phyloP scores from a whole-genome alignment of 2,797 vertebrate genomes.

The Tauraco hartlaubi region DNA sequence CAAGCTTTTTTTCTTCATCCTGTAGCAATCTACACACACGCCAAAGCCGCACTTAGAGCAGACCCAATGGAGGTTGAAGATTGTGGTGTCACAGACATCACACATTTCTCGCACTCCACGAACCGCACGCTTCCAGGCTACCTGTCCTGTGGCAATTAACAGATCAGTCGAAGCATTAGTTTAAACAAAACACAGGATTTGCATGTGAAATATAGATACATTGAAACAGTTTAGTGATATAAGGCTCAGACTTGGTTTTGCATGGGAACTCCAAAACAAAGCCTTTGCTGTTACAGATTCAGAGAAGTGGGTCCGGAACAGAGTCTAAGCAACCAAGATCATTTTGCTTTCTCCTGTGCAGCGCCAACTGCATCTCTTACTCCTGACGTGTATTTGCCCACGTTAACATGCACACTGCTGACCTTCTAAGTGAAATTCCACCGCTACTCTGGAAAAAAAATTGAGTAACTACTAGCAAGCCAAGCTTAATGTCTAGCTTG shows the following conservation, averaged over 20 bases:
- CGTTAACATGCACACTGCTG: not conserved
- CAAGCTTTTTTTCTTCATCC: conserved; percentile 79
- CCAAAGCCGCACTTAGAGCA: conserved; percentile 86
- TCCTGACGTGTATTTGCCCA: not conserved
- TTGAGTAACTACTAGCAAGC: not conserved
- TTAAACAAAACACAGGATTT: accelerated
- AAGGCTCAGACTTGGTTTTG: not conserved
- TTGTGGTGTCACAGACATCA: conserved; percentile 84
- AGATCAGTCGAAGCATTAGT: accelerated
- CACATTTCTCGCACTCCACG: conserved; percentile 85
- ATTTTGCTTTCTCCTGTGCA: not conserved
- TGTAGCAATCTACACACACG: conserved; percentile 83
- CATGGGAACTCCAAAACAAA: not conserved
- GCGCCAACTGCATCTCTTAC: not conserved
- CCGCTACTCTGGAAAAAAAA: not conserved
- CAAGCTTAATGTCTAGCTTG: not conserved
- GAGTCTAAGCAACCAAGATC: not conserved
- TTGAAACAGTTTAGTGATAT: accelerated
- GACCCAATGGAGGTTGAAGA: conserved; percentile 87
- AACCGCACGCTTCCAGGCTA: conserved; percentile 85
- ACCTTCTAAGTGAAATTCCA: not conserved
- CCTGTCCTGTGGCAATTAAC: conserved; percentile 68
- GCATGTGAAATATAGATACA: not conserved
- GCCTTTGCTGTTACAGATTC: not conserved
- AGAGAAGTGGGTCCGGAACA: not conserved